Percentiles rank a stretch among this genome's conserved stretches.
phyloP scores from a whole-genome alignment of 2,888 invertebrate species.

The Entomobrya multifasciata region DNA sequence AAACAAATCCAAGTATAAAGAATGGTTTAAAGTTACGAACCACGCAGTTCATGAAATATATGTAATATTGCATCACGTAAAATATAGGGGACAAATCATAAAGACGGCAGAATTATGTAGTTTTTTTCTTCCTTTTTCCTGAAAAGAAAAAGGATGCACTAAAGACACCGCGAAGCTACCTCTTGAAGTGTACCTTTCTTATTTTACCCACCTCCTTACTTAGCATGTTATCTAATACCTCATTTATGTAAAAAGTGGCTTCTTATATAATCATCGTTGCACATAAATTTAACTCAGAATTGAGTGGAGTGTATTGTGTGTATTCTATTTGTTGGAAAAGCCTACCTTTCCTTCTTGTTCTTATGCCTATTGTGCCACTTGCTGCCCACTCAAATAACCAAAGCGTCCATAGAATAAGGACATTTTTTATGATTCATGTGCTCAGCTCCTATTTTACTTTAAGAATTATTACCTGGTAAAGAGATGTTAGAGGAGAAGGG shows the following conservation, averaged over 20 bases:
- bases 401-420: slow-evolving; percentile 35
- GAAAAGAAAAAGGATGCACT: slow-evolving; percentile 44
- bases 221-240: slow-evolving; percentile 27
- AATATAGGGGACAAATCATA: slow-evolving; percentile 36
- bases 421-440: slow-evolving; percentile 63
- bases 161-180: slow-evolving; percentile 54
- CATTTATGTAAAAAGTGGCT: slow-evolving; percentile 14
- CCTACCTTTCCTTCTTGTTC: too few relatives aligned
- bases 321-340: neutral
- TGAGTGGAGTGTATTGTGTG: slow-evolving; percentile 18
- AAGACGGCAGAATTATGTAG: slow-evolving; percentile 2
- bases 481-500: neutral
- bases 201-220: slow-evolving; percentile 10
- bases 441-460: slow-evolving; percentile 36
- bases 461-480: neutral
- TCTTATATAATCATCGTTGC: slow-evolving; percentile 10
- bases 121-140: neutral
- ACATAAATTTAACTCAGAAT: slow-evolving; percentile 44
- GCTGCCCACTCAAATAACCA: slow-evolving; percentile 39
- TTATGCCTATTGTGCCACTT: slow-evolving; percentile 19
- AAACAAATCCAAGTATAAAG: neutral
- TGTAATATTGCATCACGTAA: too few relatives aligned
- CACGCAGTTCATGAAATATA: slow-evolving; percentile 11
- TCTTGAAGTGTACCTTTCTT: neutral
- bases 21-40: slow-evolving; percentile 26